phyloP scores from a whole-genome alignment of 1,140 invertebrate genomes.

The Anastatus disparis region DNA sequence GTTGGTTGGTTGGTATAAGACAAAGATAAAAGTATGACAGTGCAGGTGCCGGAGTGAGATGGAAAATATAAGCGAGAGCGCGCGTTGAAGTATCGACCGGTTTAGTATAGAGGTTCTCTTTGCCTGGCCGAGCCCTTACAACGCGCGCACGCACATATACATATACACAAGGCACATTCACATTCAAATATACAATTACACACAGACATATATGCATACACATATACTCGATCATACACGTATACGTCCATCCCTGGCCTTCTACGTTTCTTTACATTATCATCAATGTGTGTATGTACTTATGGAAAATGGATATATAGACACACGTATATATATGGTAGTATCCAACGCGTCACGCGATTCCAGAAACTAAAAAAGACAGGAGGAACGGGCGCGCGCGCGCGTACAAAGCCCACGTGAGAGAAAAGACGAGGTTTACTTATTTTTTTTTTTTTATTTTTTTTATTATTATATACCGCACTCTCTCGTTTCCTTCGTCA shows the following conservation, averaged over 20 bases:
- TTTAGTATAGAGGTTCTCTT: conserved; percentile 18
- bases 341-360: background rate
- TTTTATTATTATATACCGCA: no score
- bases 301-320: background rate
- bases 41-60: background rate
- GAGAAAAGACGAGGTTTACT: no score
- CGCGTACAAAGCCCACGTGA: conserved; percentile 28
- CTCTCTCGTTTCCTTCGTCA: background rate
- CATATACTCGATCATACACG: no score
- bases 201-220: no score
- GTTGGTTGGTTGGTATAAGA: no score
- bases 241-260: no score
- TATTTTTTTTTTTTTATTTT: no score
- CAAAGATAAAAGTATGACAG: background rate
- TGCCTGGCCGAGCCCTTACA: conserved; percentile 27
- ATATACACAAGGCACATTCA: no score
- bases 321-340: background rate
- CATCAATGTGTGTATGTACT: no score
- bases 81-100: conserved; percentile 52
- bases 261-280: no score
- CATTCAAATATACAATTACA: no score
- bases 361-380: no score
- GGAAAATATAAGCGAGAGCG: conserved; percentile 3
- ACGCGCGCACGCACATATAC: conserved; percentile 29
- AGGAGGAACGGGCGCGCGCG: background rate